A percentile compares a stretch with the other conserved stretches of the same genome.
phyloP scores from a whole-genome alignment of 2,113 vertebrate genomes.

The Amia ocellicauda region DNA sequence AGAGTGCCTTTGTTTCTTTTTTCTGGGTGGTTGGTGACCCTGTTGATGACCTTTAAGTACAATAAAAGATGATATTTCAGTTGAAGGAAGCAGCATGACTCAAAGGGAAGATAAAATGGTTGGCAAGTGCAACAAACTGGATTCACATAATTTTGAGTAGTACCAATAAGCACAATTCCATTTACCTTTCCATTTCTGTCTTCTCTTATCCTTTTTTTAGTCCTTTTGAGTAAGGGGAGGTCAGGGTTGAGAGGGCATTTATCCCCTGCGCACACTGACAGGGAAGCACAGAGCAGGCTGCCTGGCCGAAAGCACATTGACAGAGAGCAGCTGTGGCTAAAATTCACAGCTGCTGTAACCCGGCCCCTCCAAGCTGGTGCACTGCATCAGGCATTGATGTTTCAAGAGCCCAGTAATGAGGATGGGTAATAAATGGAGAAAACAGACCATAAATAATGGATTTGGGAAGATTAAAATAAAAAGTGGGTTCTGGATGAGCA shows the following conservation, averaged over 20 bases:
- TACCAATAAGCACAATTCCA: too few relatives aligned
- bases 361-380: constrained; percentile 21
- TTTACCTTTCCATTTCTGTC: background rate
- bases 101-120: too few relatives aligned
- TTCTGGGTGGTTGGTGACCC: too few relatives aligned
- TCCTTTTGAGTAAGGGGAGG: too few relatives aligned
- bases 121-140: too few relatives aligned
- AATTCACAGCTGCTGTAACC: constrained; percentile 37
- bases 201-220: background rate
- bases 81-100: too few relatives aligned
- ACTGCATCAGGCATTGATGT: constrained; percentile 23
- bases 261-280: background rate
- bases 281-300: too few relatives aligned
- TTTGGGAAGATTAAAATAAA: background rate
- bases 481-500: too few relatives aligned
- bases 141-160: too few relatives aligned
- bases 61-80: too few relatives aligned
- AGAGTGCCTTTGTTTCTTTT: too few relatives aligned
- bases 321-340: constrained; percentile 39
- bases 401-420: constrained; percentile 24
- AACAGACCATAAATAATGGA: constrained; percentile 37
- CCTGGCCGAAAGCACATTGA: background rate
- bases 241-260: constrained; percentile 18
- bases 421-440: constrained; percentile 36
- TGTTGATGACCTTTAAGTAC: too few relatives aligned